A percentile compares a stretch with the other conserved stretches of the same genome.
Evolutionary conservation across 2,888 invertebrate species (phyloP).

Genomic region (Notodonta ziczac): DNA sequence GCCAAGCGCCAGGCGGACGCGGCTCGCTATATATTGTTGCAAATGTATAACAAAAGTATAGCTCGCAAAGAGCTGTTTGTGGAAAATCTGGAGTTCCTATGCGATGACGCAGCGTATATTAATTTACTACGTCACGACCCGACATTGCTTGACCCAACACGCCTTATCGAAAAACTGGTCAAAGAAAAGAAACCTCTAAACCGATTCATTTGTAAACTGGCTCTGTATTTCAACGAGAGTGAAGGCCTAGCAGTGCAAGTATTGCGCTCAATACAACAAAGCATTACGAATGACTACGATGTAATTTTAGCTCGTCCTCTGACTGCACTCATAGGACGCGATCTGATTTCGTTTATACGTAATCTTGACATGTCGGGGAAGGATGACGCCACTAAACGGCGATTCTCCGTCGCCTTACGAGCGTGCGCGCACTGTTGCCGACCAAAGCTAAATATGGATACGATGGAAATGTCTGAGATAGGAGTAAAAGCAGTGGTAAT

Average conservation of each 20-base stretch:
- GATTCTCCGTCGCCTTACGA: slow-evolving; percentile 45
- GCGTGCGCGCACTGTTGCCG: slow-evolving; percentile 51
- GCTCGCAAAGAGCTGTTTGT: slow-evolving; percentile 54
- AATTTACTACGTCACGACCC: slow-evolving; percentile 62
- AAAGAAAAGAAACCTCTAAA: slow-evolving; percentile 33
- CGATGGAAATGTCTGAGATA: slow-evolving; percentile 45
- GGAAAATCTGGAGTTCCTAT: slow-evolving; percentile 48
- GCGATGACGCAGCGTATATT: slow-evolving; percentile 53
- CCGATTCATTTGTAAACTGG: slow-evolving; percentile 50
- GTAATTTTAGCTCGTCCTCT: slow-evolving; percentile 27
- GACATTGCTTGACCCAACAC: slow-evolving; percentile 37
- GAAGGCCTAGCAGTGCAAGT: slow-evolving; percentile 49
- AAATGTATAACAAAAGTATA: slow-evolving; percentile 47
- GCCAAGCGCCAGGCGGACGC: slow-evolving; percentile 35
- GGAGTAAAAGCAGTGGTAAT: slow-evolving; percentile 64
- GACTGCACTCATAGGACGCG: slow-evolving; percentile 21
- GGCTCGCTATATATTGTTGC: slow-evolving; percentile 37
- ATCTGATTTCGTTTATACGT: slow-evolving; percentile 23
- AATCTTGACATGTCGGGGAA: slow-evolving; percentile 25
- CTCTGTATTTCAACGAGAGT: slow-evolving; percentile 54
- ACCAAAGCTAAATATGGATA: slow-evolving; percentile 46
- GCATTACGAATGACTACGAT: slow-evolving; percentile 7
- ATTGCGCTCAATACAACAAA: slow-evolving; percentile 18
- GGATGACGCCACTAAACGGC: slow-evolving; percentile 12
- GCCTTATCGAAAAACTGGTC: slow-evolving; percentile 36